Base-by-base conservation (phyloP, 2,797 vertebrate species). In the Coendou prehensilis region DNA sequence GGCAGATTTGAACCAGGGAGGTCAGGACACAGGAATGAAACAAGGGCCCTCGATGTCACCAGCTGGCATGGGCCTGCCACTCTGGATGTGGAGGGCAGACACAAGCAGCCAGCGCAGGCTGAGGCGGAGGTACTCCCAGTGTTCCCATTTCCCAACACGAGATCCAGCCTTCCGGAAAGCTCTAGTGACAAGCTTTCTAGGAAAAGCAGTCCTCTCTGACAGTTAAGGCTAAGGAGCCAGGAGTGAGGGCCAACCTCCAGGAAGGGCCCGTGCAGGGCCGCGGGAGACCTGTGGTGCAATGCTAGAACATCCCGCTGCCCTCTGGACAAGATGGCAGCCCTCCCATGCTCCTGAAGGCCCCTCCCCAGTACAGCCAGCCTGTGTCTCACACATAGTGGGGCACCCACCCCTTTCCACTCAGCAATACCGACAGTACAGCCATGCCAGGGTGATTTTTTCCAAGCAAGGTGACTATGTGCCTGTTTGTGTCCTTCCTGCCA, bases 321-420 rank as follows among this genome's bases (percentile, higher is more conserved):
- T 59, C 18, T 6, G 23, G 6, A 9, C 88, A 26, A 33, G 84
- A 86, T 4, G 6, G 9, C 17, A 6, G 22, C 20, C 15, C 75
- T 56, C 26, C 71, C 79, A 33, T 52, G 22, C 50, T 47, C 82
- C 73, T 37, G 30, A 37, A 45, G 52, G 10, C 54, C 59, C 5
- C 9, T 7, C 52, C 37, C 79, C 26, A n/a, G 15, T 2, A 5
- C 14, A 5, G n/a, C 75, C 33, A n/a, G n/a, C 20, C 47, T 20
- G 22, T 17, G 54, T 47, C 75, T 33, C 30, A 61, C 28, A 82
- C 47, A 4, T 47, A 9, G 75, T 71, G 56, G 78, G 75, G 8
- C 13, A 7, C 11, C 33, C 0, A 0, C 0, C 13, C 23, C 80
- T 71, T 28, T 10, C 3, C 22, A 37, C 20, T 57, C 0, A 0